These are phyloP conservation scores for Antidorcas marsupialis DNA, from an alignment of 2,113 vertebrate species.

Conservation along the genomic window DNA sequence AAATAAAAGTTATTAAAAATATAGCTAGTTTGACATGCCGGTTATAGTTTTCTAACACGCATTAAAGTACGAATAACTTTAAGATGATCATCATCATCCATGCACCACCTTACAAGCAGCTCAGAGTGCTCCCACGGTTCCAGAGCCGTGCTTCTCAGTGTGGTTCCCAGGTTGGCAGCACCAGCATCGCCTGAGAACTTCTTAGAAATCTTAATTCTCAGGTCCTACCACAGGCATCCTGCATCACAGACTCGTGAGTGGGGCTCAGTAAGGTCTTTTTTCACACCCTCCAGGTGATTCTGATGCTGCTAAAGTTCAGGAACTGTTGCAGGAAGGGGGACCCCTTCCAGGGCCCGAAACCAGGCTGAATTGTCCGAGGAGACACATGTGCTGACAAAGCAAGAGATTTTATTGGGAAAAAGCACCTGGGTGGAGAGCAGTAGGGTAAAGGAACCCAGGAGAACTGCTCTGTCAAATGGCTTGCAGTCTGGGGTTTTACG, in stretches of 20 bases:
- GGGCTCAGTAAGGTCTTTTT: not conserved
- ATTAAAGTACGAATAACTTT: not conserved
- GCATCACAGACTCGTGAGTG: not conserved
- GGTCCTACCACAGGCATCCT: not conserved
- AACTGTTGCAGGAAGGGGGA: too few relatives aligned
- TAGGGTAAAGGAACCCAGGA: too few relatives aligned
- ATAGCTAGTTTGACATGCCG: not conserved
- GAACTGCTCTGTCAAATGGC: too few relatives aligned
- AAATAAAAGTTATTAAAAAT: not conserved
- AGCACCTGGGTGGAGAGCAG: too few relatives aligned
- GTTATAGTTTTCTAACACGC: not conserved
- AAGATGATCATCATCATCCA: not conserved
- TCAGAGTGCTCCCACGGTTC: fast-evolving
- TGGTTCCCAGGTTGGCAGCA: not conserved
- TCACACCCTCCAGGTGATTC: not conserved
- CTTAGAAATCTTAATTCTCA: not conserved
- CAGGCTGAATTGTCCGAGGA: too few relatives aligned
- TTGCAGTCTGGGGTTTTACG: too few relatives aligned
- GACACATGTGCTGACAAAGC: too few relatives aligned
- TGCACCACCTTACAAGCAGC: too few relatives aligned
- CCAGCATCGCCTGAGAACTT: not conserved
- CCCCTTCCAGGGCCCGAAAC: too few relatives aligned
- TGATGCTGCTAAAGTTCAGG: not conserved
- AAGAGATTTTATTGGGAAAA: too few relatives aligned
- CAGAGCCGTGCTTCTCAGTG: not conserved